Percentiles rank a stretch among this genome's conserved stretches.
phyloP scores from a whole-genome alignment of 2,888 invertebrate genomes.

The Diarsia brunnea region DNA sequence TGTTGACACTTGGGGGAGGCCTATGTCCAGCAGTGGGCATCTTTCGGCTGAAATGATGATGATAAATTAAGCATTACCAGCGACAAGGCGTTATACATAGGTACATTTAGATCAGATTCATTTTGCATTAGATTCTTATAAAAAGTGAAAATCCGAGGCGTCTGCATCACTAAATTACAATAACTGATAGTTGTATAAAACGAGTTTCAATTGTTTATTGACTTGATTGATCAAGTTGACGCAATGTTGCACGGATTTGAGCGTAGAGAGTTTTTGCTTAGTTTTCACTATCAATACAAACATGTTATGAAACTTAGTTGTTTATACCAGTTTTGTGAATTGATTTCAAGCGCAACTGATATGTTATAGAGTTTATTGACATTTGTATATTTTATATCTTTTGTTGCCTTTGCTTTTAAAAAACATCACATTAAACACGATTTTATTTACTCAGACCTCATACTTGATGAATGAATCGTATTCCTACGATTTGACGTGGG shows the following conservation, averaged over 20 bases:
- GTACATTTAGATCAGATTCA: not conserved
- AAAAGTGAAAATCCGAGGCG: not conserved
- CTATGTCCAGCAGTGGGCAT: too few species aligned
- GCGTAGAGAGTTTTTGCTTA: conserved; percentile 28
- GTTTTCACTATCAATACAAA: conserved; percentile 41
- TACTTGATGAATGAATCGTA: not conserved
- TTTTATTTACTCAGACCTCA: not conserved
- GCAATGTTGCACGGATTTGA: conserved; percentile 13
- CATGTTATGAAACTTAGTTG: conserved; percentile 30
- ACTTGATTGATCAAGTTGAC: conserved; percentile 29
- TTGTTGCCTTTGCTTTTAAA: not conserved
- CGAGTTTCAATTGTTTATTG: not conserved
- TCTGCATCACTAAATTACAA: not conserved
- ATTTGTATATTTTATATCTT: not conserved
- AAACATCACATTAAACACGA: not conserved
- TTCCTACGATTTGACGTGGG: not conserved
- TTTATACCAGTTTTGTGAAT: conserved; percentile 13
- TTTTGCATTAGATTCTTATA: not conserved
- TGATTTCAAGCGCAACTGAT: conserved; percentile 6
- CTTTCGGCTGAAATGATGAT: too few species aligned
- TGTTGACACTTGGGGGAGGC: too few species aligned
- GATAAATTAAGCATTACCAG: not conserved
- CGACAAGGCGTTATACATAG: too few species aligned
- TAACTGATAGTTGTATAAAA: conserved; percentile 1
- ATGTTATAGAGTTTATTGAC: conserved; percentile 6